Base-by-base conservation (phyloP, 1,140 invertebrate genomes). In the Helicoverpa armigera region DNA sequence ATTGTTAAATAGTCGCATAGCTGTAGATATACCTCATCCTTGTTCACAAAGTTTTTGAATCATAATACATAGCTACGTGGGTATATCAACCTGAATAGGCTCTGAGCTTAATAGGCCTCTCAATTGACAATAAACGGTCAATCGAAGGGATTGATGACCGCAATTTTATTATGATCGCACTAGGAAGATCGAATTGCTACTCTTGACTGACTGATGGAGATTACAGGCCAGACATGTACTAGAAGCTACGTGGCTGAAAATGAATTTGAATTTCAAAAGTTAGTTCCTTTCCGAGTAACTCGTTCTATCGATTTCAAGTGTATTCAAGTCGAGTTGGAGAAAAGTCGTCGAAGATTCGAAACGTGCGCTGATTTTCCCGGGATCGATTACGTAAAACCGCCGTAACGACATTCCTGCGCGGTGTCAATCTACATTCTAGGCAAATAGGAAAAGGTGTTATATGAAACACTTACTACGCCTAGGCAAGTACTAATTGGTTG, bases 371-470 rank as follows among this genome's bases (percentile, higher is more conserved):
- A 70, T 70, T 70, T 58, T 76, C 78, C 75, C 58, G 74, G 73
- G 77, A 82, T 73, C 65, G 63, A 70, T 81, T 83, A 83, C 72
- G 76, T 78, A 78, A 79, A 72, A 54, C 75, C 48, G 56, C 61
- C 70, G 65, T 74, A 74, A 69, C 75, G 65, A 82, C 80, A 85
- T 83, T 80, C 80, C 78, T 70, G 61, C 43, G 74, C 77, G 70
- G 80, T 83, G 75, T 86, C 86, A 84, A 85, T 86, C 85, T 82
- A 16, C 75, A 82, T 85, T 85, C 83, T 82, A 69, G 81, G 77
- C 86, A 82, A 85, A 83, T 83, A 78, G 78, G 80, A 85, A 84
- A 81, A 84, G 74, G 87, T 86, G 83, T 87, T 79, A 86, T 85
- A 87, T 56, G 76, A 86, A 81, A 82, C 83, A 86, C 61, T 83